Evolutionary conservation across 2,797 vertebrate species (phyloP), one percentile per base, ranked within the genome.

Genomic region (Gouania willdenowi): DNA sequence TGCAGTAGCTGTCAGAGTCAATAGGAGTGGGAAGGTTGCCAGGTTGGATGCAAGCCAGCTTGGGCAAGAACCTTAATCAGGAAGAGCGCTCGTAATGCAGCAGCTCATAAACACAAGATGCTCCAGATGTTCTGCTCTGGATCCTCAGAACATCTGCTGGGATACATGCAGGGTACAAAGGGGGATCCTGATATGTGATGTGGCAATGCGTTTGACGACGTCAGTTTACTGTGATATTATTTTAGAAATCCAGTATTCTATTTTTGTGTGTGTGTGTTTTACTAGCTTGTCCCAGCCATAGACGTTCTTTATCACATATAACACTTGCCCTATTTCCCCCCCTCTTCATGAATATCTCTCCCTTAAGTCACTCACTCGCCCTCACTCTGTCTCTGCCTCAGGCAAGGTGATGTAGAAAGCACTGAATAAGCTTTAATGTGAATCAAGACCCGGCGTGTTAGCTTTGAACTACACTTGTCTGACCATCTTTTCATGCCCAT

Each of bases 371-470:
- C 2, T 26, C 35, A 28, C 29, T 26, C 13, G 25, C 12, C 50
- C 20, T 46, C 26, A 19, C 16, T 35, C 14, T 57, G 19, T 50
- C 28, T 34, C 5, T 31, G 29, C 78, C 64, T 41, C 5, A 60
- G 73, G 75, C 67, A 61, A 57, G 31, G 46, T 24, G 39, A 54
- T 22, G 17, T 40, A 51, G 41, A 75, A 54, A 60, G 47, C 49
- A 50, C 51, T 53, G 65, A 73, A 60, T 48, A 53, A 20, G 51
- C 60, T 71, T 63, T 66, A 63, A 66, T 56, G 45, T 63, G 29
- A 20, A 62, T 51, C 37, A 41, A 59, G 49, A 60, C 34, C 18
- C 35, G 46, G 45, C 51, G 51, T 55, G 44, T 68, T 62, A 37
- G 62, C 55, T 73, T 67, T 76, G 41, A 76, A 71, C 49, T 41